phyloP scores from a whole-genome alignment of 2,113 vertebrate genomes.

The Anguilla japonica region DNA sequence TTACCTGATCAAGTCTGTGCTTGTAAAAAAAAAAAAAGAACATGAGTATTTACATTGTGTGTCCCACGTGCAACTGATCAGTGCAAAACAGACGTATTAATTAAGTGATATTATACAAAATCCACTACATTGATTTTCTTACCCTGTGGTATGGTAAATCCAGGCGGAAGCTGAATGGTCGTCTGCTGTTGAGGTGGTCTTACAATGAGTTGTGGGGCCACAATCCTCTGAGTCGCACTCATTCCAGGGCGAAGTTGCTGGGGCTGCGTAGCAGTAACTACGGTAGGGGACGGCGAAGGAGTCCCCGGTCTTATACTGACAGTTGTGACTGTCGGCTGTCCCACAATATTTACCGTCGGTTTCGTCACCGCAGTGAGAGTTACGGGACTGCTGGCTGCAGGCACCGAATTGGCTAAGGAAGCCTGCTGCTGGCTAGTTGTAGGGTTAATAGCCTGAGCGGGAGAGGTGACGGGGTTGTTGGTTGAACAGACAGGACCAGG shows the following conservation, averaged over 20 bases:
- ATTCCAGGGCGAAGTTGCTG: constrained; percentile 65
- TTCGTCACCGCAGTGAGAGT: constrained; percentile 54
- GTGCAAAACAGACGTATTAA: background rate
- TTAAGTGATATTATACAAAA: background rate
- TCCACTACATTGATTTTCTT: constrained; percentile 50
- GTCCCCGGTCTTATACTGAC: constrained; percentile 59
- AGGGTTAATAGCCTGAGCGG: constrained; percentile 43
- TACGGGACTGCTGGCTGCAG: constrained; percentile 36
- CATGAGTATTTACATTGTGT: no score
- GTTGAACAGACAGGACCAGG: constrained; percentile 50
- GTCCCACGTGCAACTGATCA: background rate
- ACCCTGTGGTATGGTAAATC: constrained; percentile 84
- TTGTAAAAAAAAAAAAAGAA: no score
- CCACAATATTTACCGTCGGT: constrained; percentile 47
- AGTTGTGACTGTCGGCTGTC: constrained; percentile 51
- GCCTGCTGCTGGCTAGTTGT: constrained; percentile 46
- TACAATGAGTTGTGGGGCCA: constrained; percentile 82
- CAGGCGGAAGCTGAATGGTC: constrained; percentile 83
- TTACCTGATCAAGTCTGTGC: no score
- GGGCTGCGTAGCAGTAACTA: constrained; percentile 57
- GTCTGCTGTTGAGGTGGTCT: constrained; percentile 81
- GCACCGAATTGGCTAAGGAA: constrained; percentile 43
- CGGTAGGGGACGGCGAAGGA: constrained; percentile 48
- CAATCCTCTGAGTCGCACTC: constrained; percentile 69
- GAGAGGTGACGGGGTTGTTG: constrained; percentile 46